These are phyloP conservation scores for Vollenhovia emeryi DNA, from an alignment of 1,140 invertebrate genomes.

Conservation along the genomic window DNA sequence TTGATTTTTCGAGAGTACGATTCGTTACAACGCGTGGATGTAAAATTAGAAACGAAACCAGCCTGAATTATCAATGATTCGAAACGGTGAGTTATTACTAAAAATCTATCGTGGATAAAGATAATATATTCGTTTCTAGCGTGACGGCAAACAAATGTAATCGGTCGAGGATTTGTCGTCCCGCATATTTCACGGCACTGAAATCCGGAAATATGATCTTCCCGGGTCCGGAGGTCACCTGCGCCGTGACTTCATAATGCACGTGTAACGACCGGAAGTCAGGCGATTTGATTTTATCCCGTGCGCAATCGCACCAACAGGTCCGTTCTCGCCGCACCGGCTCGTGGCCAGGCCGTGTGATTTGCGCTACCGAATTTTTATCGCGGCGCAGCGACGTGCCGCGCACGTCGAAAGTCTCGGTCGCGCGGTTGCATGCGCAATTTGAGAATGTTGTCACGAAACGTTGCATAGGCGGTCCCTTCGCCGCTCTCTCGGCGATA, in stretches of 20 bases:
- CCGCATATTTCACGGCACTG: not conserved
- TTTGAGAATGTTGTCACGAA: conserved; percentile 59
- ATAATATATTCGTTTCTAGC: not conserved
- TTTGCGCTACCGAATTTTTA: conserved; percentile 35
- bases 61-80: not conserved
- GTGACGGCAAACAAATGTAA: not conserved
- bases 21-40: no score
- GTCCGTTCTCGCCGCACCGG: not conserved
- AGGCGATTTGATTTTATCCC: conserved; percentile 48
- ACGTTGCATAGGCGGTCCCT: conserved; percentile 40
- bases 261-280: conserved; percentile 34
- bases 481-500: not conserved
- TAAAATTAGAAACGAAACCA: not conserved
- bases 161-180: not conserved
- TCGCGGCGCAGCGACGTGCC: not conserved
- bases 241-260: conserved; percentile 15
- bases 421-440: conserved; percentile 38
- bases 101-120: not conserved
- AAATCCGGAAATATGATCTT: conserved; percentile 49
- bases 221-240: conserved; percentile 12
- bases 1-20: no score
- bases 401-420: conserved; percentile 32
- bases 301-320: not conserved
- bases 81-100: not conserved
- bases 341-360: conserved; percentile 17